Base-by-base conservation (phyloP, 2,797 vertebrate species). In the Sebastes hopkinsi region DNA sequence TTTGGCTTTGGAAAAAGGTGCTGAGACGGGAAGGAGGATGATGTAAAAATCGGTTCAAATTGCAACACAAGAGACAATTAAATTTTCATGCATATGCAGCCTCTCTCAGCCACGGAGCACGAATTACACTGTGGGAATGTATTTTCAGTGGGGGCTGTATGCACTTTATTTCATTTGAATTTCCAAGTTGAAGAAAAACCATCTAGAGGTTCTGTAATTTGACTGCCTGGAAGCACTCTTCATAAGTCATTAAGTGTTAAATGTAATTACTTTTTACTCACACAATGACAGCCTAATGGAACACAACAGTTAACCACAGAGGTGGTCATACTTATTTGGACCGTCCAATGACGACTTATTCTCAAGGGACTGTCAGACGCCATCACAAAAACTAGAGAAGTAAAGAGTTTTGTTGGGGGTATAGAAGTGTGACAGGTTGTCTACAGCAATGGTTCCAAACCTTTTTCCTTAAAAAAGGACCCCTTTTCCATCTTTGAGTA, bases 61-160 rank as follows among this genome's bases (percentile, higher is more conserved):
- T 80, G 75, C 67, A 72, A 87, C 68, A 82, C 80, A 74, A 84
- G 79, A 79, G 58, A 74, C 78, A 88, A 92, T 93, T 82, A 91
- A 77, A 88, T 88, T 75, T 86, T 91, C 77, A 93, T 90, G 89
- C 77, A 70, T 83, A 87, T 81, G 82, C 83, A 88, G 87, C 68
- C 59, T 70, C 82, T 71, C 72, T 70, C 59, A 34, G 72, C 78
- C 62, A 59, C 60, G 52, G 38, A 77, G 64, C 69, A 71, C 62
- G 56, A 86, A 85, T 83, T 81, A 78, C 67, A 84, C 36, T 8
- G 82, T 59, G 67, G 71, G 75, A 86, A 84, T 75, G 80, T 76
- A 77, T 85, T 86, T 87, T 84, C 72, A 79, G 60, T 22, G 6
- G 46, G 50, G 62, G 42, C 71, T 66, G 67, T 46, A 34, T 58